Percentiles rank a stretch among this genome's conserved stretches.
Evolutionary conservation across 1,140 invertebrate genomes (phyloP).

Genomic region (Rhizoglyphus robini): DNA sequence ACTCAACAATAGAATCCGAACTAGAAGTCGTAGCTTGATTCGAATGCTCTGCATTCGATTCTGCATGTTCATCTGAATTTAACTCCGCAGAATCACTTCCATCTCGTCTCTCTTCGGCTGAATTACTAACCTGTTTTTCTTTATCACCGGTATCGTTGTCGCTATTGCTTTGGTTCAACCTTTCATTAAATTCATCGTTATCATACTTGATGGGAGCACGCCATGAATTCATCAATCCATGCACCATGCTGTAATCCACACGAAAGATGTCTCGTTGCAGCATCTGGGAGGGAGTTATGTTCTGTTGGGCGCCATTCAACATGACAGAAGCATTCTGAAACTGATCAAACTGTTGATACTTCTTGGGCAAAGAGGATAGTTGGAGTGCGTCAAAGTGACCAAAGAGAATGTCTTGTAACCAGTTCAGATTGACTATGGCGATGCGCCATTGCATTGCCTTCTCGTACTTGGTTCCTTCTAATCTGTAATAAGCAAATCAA

Average conservation of each 20-base stretch:
- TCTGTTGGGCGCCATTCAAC: background rate
- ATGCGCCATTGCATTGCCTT: constrained; percentile 73
- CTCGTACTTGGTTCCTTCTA: constrained; percentile 69
- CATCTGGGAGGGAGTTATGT: constrained; percentile 16
- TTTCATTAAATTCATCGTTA: constrained; percentile 44
- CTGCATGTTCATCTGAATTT: too few relatives aligned
- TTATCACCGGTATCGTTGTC: too few relatives aligned
- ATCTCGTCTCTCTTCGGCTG: too few relatives aligned
- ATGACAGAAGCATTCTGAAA: background rate
- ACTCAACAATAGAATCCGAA: too few relatives aligned
- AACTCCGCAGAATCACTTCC: too few relatives aligned
- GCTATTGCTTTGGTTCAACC: background rate
- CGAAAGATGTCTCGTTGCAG: constrained; percentile 56
- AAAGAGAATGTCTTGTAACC: constrained; percentile 82
- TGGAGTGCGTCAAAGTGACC: constrained; percentile 68
- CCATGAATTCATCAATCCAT: constrained; percentile 83
- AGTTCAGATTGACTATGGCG: constrained; percentile 76
- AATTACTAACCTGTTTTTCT: too few relatives aligned
- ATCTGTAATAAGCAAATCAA: constrained; percentile 38
- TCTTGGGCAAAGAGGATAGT: constrained; percentile 53
- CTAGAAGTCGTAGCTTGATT: too few relatives aligned
- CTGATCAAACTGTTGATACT: constrained; percentile 68
- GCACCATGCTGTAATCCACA: constrained; percentile 69
- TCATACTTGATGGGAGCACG: constrained; percentile 75
- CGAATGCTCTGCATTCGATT: too few relatives aligned